Percentiles rank a stretch among this genome's conserved stretches.
phyloP scores from a whole-genome alignment of 2,797 vertebrate species.

The Pterois miles region DNA sequence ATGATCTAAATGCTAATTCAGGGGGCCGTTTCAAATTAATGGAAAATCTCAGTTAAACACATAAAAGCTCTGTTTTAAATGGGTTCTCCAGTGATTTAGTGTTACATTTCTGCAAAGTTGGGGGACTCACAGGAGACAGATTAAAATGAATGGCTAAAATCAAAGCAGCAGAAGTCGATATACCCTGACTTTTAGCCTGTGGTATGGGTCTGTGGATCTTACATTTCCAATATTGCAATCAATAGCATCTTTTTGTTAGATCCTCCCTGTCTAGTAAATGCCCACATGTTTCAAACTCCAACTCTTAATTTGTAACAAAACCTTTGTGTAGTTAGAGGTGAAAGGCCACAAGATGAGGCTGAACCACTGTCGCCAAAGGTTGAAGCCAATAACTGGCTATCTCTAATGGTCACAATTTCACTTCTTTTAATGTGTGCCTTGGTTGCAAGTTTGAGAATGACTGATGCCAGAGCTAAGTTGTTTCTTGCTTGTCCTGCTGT shows the following conservation, averaged over 20 bases:
- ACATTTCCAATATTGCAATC: not conserved
- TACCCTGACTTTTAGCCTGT: not conserved
- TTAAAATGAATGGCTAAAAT: slow-evolving; percentile 38
- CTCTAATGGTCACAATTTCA: not conserved
- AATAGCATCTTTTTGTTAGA: not conserved
- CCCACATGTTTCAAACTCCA: not conserved
- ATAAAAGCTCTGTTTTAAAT: slow-evolving; percentile 42
- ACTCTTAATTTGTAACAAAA: not conserved
- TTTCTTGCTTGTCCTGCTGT: too few species aligned
- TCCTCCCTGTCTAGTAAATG: not conserved
- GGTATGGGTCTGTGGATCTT: not conserved
- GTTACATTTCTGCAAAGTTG: slow-evolving; percentile 24
- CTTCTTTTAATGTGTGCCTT: not conserved
- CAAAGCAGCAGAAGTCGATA: slow-evolving; percentile 12
- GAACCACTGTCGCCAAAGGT: not conserved
- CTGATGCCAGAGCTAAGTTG: not conserved
- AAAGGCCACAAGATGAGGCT: not conserved
- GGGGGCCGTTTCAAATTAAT: slow-evolving; percentile 24
- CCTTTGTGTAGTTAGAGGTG: not conserved
- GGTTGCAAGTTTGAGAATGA: not conserved
- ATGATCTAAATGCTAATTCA: slow-evolving; percentile 51
- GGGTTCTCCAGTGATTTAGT: slow-evolving; percentile 36
- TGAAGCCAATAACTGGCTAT: not conserved
- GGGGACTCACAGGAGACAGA: slow-evolving; percentile 47
- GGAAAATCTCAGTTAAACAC: slow-evolving; percentile 30